Percentiles rank a stretch among this genome's conserved stretches.
These are phyloP conservation scores for Eueremaeus valkanovi DNA, from an alignment of 2,888 invertebrate species.

Conservation along the genomic window DNA sequence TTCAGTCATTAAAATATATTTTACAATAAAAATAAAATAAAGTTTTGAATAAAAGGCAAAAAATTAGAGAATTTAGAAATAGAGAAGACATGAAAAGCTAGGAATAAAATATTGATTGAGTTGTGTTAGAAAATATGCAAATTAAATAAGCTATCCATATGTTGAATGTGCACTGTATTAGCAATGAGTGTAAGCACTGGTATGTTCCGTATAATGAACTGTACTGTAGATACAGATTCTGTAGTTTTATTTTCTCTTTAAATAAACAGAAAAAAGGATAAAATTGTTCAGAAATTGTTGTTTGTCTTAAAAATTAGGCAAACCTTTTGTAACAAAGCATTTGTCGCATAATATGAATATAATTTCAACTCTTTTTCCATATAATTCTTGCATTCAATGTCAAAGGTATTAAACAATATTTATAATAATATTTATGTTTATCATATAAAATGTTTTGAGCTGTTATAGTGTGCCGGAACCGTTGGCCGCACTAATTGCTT, in stretches of 20 bases:
- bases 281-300: not conserved
- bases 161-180: too few species aligned
- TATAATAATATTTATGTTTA: not conserved
- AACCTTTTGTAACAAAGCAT: not conserved
- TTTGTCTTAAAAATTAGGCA: not conserved
- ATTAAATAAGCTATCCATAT: not conserved
- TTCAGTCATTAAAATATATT: too few species aligned
- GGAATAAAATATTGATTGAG: not conserved
- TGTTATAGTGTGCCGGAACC: conserved; percentile 9
- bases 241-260: not conserved
- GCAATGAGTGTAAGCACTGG: too few species aligned
- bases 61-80: too few species aligned
- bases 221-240: too few species aligned
- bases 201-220: too few species aligned
- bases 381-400: not conserved
- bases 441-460: conserved; percentile 28
- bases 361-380: not conserved
- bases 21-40: too few species aligned
- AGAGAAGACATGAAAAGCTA: too few species aligned
- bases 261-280: not conserved
- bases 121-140: not conserved
- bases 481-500: not conserved
- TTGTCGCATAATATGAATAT: not conserved
- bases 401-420: conserved; percentile 19
- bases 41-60: too few species aligned